Evolutionary conservation across 2,888 invertebrate species (phyloP).

Genomic region (Tenthredo scrophulariae): DNA sequence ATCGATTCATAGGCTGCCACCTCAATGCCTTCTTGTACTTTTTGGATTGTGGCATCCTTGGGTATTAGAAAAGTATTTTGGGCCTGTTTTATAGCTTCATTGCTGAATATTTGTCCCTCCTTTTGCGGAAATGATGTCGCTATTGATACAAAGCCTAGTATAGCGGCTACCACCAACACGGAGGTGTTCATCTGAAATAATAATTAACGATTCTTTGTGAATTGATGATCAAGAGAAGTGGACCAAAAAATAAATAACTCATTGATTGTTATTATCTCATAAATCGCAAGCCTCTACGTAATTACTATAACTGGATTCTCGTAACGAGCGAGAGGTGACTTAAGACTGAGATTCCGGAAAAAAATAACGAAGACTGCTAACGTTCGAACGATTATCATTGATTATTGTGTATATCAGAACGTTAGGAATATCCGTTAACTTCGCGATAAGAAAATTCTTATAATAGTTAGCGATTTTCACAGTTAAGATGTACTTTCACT

Average conservation of each 20-base stretch:
- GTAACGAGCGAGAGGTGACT: not conserved
- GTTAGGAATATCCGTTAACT: not conserved
- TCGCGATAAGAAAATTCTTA: not conserved
- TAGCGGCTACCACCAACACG: conserved; percentile 75
- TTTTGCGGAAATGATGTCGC: conserved; percentile 83
- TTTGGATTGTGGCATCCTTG: conserved; percentile 92
- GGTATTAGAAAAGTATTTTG: conserved; percentile 92
- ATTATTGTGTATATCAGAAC: not conserved
- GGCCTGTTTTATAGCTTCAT: conserved; percentile 92
- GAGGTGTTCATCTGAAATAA: conserved; percentile 71
- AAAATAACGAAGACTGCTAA: not conserved
- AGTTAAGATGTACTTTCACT: conserved; percentile 39
- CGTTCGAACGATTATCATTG: not conserved
- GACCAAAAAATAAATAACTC: not conserved
- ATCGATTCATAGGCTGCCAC: conserved; percentile 92
- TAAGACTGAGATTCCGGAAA: not conserved
- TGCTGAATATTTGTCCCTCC: conserved; percentile 90
- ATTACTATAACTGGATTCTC: not conserved
- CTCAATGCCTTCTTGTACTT: conserved; percentile 92
- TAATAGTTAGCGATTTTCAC: not conserved
- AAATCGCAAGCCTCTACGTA: not conserved
- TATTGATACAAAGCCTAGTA: conserved; percentile 79
- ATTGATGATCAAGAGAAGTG: not conserved
- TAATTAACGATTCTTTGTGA: not conserved
- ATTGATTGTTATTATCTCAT: not conserved